phyloP scores from a whole-genome alignment of 2,113 vertebrate species.

The Laticauda colubrina region DNA sequence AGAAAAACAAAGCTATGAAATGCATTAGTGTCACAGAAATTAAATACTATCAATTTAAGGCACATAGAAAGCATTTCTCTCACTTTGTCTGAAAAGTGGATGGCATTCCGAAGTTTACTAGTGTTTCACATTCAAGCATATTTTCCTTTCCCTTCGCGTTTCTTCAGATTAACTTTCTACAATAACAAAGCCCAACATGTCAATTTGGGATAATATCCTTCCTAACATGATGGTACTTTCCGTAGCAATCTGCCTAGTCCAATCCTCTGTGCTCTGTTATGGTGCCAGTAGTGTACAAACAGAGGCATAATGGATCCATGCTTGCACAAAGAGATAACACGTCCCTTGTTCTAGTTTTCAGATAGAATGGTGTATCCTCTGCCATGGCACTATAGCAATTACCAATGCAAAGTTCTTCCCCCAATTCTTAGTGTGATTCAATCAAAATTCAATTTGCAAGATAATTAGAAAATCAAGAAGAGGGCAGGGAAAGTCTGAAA shows the following conservation, averaged over 20 bases:
- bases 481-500: neutral
- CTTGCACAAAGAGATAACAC: neutral
- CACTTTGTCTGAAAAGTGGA: neutral
- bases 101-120: neutral
- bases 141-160: neutral
- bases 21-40: neutral
- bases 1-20: neutral
- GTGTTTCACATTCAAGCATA: neutral
- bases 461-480: neutral
- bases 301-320: neutral
- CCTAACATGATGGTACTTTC: neutral
- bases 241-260: neutral
- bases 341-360: neutral
- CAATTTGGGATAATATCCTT: neutral
- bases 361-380: neutral
- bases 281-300: neutral
- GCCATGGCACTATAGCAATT: too few species aligned
- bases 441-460: neutral
- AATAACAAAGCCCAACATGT: neutral
- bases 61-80: neutral
- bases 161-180: slow-evolving; percentile 2
- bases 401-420: neutral
- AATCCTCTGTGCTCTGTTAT: neutral
- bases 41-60: neutral
- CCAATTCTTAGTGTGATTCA: neutral